phyloP scores from a whole-genome alignment of 92 coral and sea anemone species.

The Porites cylindrica region DNA sequence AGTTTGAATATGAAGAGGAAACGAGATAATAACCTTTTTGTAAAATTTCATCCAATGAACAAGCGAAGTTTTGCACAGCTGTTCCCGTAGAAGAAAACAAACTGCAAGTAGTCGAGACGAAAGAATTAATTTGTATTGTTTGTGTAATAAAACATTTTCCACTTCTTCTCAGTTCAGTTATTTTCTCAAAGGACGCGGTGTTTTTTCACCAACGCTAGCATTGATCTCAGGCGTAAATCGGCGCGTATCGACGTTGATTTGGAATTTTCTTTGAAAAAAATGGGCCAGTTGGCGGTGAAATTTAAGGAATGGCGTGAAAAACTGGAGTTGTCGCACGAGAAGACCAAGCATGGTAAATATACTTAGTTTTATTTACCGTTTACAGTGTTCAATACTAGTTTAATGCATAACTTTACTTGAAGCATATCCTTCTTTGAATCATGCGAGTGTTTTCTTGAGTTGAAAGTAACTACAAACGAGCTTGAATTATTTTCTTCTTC shows the following conservation, averaged over 20 bases:
- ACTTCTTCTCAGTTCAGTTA: constrained; percentile 10
- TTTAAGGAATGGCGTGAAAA: constrained; percentile 47
- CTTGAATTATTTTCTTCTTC: too few relatives aligned
- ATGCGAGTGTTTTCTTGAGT: neutral
- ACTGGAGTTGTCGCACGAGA: constrained; percentile 40
- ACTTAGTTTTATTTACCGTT: constrained; percentile 26
- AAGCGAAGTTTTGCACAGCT: constrained; percentile 20
- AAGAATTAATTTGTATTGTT: constrained; percentile 25
- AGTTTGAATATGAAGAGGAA: neutral
- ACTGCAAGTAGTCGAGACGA: constrained; percentile 7
- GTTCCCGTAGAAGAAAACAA: constrained; percentile 21
- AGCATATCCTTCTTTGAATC: neutral
- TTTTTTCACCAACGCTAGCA: too few relatives aligned
- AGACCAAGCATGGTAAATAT: constrained; percentile 48
- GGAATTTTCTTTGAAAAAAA: constrained; percentile 6
- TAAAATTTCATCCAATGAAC: constrained; percentile 38
- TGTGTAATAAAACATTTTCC: constrained; percentile 1
- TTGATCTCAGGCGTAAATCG: too few relatives aligned
- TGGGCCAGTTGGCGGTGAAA: constrained; percentile 46
- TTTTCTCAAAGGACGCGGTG: neutral
- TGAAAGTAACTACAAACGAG: too few relatives aligned
- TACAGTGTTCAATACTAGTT: neutral
- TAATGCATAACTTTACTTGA: neutral
- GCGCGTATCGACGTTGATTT: too few relatives aligned
- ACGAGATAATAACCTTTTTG: constrained; percentile 28